Evolutionary conservation across 92 coral and sea anemone genomes (phyloP).

Genomic region (Parazoanthus swiftii): DNA sequence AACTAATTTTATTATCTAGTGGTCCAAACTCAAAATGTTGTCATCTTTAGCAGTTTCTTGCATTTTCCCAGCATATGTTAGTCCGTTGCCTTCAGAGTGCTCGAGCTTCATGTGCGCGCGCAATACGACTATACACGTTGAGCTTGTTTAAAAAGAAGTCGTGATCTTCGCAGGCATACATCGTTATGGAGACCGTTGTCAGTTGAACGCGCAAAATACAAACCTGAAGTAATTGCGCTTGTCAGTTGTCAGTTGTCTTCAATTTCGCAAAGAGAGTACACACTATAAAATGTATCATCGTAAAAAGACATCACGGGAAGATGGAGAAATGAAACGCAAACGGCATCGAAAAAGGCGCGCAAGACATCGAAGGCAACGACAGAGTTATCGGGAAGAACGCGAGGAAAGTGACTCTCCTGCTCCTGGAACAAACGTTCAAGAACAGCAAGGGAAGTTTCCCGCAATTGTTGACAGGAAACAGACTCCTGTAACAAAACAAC

Average conservation of each 20-base stretch:
- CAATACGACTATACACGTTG: neutral
- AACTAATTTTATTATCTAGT: too few species aligned
- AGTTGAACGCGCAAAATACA: neutral
- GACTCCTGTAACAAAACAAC: constrained; percentile 6
- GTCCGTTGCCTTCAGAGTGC: neutral
- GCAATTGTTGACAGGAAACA: constrained; percentile 31
- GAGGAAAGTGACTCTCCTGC: constrained; percentile 33
- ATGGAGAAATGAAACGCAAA: constrained; percentile 30
- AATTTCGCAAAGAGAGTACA: neutral
- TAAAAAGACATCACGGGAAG: constrained; percentile 21
- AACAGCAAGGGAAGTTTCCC: constrained; percentile 30
- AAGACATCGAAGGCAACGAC: constrained; percentile 15
- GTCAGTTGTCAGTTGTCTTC: neutral
- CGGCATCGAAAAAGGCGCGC: constrained; percentile 31
- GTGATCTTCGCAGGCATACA: constrained; percentile 1
- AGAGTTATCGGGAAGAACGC: constrained; percentile 22
- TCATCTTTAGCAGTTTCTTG: neutral
- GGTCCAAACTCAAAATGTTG: neutral
- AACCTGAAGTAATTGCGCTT: neutral
- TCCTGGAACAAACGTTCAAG: neutral
- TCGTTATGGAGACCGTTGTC: constrained; percentile 22
- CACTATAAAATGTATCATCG: constrained; percentile 28
- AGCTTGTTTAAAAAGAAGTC: neutral
- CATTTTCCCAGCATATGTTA: neutral
- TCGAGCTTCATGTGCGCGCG: constrained; percentile 18